Conservation (phyloP, 2,888 invertebrate genomes). For the Acanthopleura granulata region DNA sequence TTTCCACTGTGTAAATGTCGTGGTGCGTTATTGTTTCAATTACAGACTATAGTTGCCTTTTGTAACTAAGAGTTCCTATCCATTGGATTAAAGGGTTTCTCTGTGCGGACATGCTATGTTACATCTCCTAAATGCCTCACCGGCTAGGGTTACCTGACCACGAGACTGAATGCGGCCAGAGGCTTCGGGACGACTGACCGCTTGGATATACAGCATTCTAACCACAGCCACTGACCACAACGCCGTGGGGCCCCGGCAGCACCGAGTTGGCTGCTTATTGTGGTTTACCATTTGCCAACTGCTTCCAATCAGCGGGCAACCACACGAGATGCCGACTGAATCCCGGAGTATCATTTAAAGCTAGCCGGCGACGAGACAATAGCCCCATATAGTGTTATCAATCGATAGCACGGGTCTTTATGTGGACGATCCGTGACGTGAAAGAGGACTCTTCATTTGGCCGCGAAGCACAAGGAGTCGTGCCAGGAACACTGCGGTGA, state of each 20-base stretch:
- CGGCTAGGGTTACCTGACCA: too few relatives aligned
- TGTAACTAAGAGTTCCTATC: too few relatives aligned
- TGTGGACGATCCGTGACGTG: background rate
- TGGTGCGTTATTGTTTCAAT: too few relatives aligned
- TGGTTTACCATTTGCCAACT: conserved; percentile 4
- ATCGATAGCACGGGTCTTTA: conserved; percentile 2
- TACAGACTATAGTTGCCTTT: too few relatives aligned
- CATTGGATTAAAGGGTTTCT: too few relatives aligned
- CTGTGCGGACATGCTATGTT: too few relatives aligned
- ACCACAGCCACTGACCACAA: too few relatives aligned
- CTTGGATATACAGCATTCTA: too few relatives aligned
- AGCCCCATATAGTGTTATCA: background rate
- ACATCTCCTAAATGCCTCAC: too few relatives aligned
- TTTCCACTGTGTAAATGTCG: too few relatives aligned
- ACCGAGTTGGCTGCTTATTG: background rate
- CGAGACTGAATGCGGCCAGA: too few relatives aligned
- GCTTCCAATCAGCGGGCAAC: background rate
- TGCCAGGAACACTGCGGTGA: background rate
- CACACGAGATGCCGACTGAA: background rate
- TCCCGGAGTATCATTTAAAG: background rate
- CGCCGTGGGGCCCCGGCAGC: background rate
- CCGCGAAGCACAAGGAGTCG: background rate
- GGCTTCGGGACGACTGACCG: too few relatives aligned
- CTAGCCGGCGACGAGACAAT: background rate
- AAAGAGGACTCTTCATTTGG: background rate